Conservation (phyloP, 1,140 invertebrate genomes). For the Drosophila ogumai region DNA sequence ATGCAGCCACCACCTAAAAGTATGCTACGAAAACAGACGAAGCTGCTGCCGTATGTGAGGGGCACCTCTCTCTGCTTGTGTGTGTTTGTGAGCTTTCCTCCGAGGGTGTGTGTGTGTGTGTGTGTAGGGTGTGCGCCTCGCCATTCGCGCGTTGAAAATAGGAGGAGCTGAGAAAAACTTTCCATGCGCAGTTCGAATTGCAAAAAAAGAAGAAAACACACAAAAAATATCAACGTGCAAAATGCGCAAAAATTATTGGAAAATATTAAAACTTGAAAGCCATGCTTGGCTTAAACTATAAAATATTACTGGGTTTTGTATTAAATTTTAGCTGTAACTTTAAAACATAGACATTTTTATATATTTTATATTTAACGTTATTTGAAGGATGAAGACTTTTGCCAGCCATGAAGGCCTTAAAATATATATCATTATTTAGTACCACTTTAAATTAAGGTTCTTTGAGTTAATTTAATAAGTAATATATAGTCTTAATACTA, state of each 20-base stretch:
- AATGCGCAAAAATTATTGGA: slow-evolving; percentile 27
- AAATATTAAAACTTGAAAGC: neutral
- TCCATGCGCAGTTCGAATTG: slow-evolving; percentile 73
- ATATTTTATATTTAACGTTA: too few species aligned
- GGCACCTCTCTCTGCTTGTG: slow-evolving; percentile 52
- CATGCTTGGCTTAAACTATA: slow-evolving; percentile 16
- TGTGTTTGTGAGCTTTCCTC: slow-evolving; percentile 43
- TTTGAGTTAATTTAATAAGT: too few species aligned
- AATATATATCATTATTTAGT: too few species aligned
- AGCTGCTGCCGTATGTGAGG: slow-evolving; percentile 70
- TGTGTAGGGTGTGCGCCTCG: slow-evolving; percentile 63
- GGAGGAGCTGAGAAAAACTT: slow-evolving; percentile 78
- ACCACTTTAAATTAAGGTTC: too few species aligned
- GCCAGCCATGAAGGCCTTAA: too few species aligned
- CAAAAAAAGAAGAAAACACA: slow-evolving; percentile 10
- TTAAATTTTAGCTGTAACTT: too few species aligned
- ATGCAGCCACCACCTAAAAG: slow-evolving; percentile 82
- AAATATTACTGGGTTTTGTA: neutral
- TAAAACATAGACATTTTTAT: too few species aligned
- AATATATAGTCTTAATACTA: too few species aligned
- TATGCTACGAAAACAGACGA: slow-evolving; percentile 80
- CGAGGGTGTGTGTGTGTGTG: slow-evolving; percentile 17
- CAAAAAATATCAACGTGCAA: slow-evolving; percentile 32
- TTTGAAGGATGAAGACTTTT: neutral
- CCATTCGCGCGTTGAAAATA: slow-evolving; percentile 81